Conservation (phyloP, 2,888 invertebrate genomes). For the Alentia gelatinosa region DNA sequence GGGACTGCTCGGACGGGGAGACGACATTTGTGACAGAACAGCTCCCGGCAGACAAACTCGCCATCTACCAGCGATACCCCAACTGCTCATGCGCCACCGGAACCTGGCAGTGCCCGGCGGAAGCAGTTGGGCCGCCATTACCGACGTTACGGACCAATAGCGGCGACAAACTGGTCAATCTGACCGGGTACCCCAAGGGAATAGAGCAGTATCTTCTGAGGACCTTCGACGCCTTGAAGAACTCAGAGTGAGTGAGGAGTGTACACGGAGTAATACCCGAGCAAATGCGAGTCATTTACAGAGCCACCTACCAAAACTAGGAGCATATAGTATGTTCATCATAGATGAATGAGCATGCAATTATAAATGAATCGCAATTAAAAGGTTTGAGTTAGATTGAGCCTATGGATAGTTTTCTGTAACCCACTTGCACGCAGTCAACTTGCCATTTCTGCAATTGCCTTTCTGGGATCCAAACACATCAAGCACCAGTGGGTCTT, state of each 20-base stretch:
- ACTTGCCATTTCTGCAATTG: no score
- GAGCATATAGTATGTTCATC: no score
- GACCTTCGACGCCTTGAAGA: neutral
- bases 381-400: no score
- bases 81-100: slow-evolving; percentile 48
- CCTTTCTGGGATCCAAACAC: no score
- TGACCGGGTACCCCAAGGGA: slow-evolving; percentile 62
- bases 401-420: no score
- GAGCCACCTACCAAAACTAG: no score
- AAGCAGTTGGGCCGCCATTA: slow-evolving; percentile 60
- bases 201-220: neutral
- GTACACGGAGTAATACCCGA: no score
- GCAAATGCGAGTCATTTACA: no score
- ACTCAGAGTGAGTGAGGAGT: neutral
- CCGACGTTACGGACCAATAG: slow-evolving; percentile 64
- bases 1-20: neutral
- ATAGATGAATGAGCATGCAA: no score
- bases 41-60: slow-evolving; percentile 68
- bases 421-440: no score
- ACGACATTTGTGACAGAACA: neutral
- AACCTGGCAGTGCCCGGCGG: slow-evolving; percentile 14
- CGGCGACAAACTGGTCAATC: slow-evolving; percentile 71
- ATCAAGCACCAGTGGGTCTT: no score
- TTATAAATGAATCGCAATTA: no score
- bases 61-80: slow-evolving; percentile 69